These are phyloP conservation scores for Orthosia cruda DNA, from an alignment of 2,888 invertebrate species.

Conservation along the genomic window DNA sequence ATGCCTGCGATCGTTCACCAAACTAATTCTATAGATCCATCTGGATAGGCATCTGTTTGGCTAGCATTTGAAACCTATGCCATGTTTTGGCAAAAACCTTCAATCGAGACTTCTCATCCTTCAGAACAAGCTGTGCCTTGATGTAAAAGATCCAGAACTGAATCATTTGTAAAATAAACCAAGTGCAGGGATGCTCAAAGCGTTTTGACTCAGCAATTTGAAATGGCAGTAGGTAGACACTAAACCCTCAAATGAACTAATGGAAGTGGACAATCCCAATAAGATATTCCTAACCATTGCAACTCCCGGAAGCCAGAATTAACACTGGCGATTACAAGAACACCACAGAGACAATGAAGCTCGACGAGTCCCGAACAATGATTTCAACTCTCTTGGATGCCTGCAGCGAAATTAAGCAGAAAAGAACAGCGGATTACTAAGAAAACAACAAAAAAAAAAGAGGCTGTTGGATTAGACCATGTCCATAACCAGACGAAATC, in stretches of 20 bases:
- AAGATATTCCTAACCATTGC: background rate
- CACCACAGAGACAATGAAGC: too few species aligned
- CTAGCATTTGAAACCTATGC: background rate
- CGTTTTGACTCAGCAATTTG: too few species aligned
- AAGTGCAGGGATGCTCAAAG: background rate
- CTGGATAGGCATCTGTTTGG: background rate
- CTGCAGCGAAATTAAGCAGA: background rate
- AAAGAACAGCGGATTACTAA: background rate
- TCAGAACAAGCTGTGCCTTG: background rate
- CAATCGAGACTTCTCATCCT: background rate
- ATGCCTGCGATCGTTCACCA: too few species aligned
- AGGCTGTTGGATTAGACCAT: background rate
- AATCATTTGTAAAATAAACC: background rate
- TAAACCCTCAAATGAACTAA: background rate
- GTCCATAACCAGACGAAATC: background rate
- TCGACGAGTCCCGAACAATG: too few species aligned
- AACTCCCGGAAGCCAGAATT: too few species aligned
- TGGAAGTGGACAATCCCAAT: too few species aligned
- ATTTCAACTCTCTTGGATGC: background rate
- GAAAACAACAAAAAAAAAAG: background rate
- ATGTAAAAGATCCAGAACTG: background rate
- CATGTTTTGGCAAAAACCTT: background rate
- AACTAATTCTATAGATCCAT: background rate
- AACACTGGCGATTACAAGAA: background rate
- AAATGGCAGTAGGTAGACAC: background rate